phyloP scores from a whole-genome alignment of 2,113 vertebrate species.

The Symphodus melops region DNA sequence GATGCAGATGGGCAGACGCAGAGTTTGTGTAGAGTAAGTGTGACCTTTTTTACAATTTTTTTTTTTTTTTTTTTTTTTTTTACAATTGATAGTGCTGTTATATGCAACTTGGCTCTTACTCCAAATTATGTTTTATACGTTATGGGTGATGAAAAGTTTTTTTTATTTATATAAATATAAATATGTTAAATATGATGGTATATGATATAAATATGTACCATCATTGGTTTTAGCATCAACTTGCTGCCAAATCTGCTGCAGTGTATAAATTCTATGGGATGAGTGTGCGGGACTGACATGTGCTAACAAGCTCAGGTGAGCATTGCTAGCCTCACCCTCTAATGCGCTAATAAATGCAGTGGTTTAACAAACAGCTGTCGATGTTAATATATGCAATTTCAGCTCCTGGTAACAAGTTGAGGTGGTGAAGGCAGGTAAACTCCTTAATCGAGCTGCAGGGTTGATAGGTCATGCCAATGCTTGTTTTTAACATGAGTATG shows the following conservation, averaged over 20 bases:
- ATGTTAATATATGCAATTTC: constrained; percentile 91
- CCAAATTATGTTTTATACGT: neutral
- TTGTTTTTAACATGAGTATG: constrained; percentile 33
- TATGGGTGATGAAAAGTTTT: neutral
- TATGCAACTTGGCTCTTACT: neutral
- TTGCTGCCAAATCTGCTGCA: constrained; percentile 56
- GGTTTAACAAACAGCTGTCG: constrained; percentile 87
- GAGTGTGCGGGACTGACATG: constrained; percentile 58
- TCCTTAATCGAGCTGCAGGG: constrained; percentile 61
- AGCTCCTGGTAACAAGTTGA: constrained; percentile 91
- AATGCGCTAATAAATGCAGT: constrained; percentile 91
- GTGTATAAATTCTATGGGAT: constrained; percentile 62
- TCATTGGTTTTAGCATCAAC: constrained; percentile 63
- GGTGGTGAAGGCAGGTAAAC: constrained; percentile 78
- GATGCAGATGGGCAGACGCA: neutral
- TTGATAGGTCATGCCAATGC: constrained; percentile 22
- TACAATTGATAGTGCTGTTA: neutral
- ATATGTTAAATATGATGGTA: too few relatives aligned
- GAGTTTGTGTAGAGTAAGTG: too few relatives aligned
- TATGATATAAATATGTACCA: too few relatives aligned
- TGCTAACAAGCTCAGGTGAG: constrained; percentile 85
- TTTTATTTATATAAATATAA: too few relatives aligned
- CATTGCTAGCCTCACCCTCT: constrained; percentile 82
- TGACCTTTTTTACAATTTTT: too few relatives aligned
- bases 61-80: too few relatives aligned